Base-by-base conservation (phyloP, 2,888 invertebrate species). In the Lamproptera curius region DNA sequence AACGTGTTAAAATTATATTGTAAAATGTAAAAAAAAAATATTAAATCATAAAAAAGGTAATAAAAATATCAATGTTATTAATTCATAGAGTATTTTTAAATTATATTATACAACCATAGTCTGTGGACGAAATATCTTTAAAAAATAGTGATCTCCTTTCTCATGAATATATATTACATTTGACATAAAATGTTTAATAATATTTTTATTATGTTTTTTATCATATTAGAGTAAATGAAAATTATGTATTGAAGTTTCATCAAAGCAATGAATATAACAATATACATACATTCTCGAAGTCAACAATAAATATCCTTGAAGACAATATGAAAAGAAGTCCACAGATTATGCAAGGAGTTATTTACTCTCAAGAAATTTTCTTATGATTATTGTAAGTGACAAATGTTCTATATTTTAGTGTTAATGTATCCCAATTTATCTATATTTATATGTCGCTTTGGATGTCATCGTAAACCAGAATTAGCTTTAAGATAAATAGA, bases 371-470 rank as follows among this genome's bases (percentile, higher is more conserved):
- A 66, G 67, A 72, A 70, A 76, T 79, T 84, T 81, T 86, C 86
- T 86, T 86, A 86, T 86, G 86, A 86, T 84, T 85, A 86, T 71
- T 73, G 61, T 85, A 84, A 84, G 84, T 73, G 73, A 70, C 57
- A 75, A 66, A 65, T 60, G 53, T 59, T 62, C 67, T 74, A 73
- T 84, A 84, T 82, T 80, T 81, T 78, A 84, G 73, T 67, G 73
- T 76, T 61, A 73, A 70, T 68, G 70, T 76, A 77, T 71, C 67
- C 51, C 47, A 68, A 70, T 72, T 69, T 71, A 67, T 68, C 70
- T 78, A 70, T 74, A 75, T 79, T 79, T 82, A 70, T 79, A 80
- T 79, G 70, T 84, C 83, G 84, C 84, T 85, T 85, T 85, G 70
- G 74, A 74, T 85, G 83, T 84, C 74, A 74, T 61, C 54, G 54